Evolutionary conservation across 2,888 invertebrate genomes (phyloP).

Genomic region (Drosophila kanekoi): DNA sequence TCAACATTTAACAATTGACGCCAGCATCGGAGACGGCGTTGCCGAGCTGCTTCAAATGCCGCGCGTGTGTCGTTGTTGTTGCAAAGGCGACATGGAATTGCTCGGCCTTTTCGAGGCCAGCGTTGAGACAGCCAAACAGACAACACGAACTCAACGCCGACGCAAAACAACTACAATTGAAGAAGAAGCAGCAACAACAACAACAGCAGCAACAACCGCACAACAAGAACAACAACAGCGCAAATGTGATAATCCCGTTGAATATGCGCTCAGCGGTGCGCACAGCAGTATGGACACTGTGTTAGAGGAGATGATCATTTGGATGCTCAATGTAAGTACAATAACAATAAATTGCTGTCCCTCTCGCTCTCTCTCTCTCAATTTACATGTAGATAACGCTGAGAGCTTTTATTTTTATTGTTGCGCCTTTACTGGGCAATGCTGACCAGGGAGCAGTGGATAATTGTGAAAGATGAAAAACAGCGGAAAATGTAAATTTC

Average conservation of each 20-base stretch:
- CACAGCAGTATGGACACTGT: conserved; percentile 67
- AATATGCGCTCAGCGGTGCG: conserved; percentile 65
- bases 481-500: background rate
- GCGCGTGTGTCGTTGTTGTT: conserved; percentile 66
- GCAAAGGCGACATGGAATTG: conserved; percentile 59
- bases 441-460: too few relatives aligned
- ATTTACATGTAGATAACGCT: background rate
- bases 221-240: conserved; percentile 37
- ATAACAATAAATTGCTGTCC: background rate
- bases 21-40: background rate
- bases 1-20: conserved; percentile 3
- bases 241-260: conserved; percentile 65
- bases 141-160: conserved; percentile 25
- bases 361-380: background rate
- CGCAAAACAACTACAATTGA: conserved; percentile 10
- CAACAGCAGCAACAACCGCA: conserved; percentile 20
- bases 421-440: background rate
- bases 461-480: too few relatives aligned
- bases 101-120: conserved; percentile 51
- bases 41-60: conserved; percentile 44
- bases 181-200: background rate
- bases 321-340: conserved; percentile 72
- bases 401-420: background rate
- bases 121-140: conserved; percentile 14
- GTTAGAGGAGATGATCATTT: conserved; percentile 66